A percentile compares a stretch with the other conserved stretches of the same genome.
Conservation (phyloP, 53 echinoderm and acorn worm species). For the Crossaster papposus region DNA sequence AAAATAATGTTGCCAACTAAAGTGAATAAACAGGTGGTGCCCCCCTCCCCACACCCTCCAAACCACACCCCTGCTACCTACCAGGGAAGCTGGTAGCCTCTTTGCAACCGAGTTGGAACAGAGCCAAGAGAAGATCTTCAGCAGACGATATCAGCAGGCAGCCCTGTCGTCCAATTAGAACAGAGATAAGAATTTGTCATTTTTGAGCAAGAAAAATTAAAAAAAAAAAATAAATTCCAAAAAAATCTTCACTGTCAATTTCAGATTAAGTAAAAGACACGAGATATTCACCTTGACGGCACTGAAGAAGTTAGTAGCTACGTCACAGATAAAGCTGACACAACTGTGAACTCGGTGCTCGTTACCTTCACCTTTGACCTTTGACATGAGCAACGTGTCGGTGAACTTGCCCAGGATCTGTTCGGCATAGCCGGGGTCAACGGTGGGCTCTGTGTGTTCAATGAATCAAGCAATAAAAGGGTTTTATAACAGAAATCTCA, state of each 20-base stretch:
- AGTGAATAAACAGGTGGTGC: too few relatives aligned
- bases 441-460: conserved; percentile 24
- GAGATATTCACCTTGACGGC: conserved; percentile 72
- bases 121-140: conserved; percentile 77
- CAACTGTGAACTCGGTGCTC: conserved; percentile 68
- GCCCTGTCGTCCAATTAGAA: conserved; percentile 56
- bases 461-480: not conserved
- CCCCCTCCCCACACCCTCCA: too few relatives aligned
- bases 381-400: conserved; percentile 65
- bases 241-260: too few relatives aligned
- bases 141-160: conserved; percentile 82
- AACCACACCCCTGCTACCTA: too few relatives aligned
- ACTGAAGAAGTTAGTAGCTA: conserved; percentile 87
- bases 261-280: not conserved
- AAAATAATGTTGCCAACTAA: too few relatives aligned
- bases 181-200: not conserved
- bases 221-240: not conserved
- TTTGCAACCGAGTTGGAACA: conserved; percentile 84
- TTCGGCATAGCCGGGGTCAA: conserved; percentile 76
- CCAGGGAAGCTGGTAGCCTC: conserved; percentile 74
- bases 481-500: too few relatives aligned
- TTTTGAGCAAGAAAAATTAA: too few relatives aligned
- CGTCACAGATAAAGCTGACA: conserved; percentile 92
- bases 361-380: conserved; percentile 45
- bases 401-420: conserved; percentile 76